phyloP scores from a whole-genome alignment of 1,140 invertebrate genomes.

The Venustaconcha ellipsiformis region DNA sequence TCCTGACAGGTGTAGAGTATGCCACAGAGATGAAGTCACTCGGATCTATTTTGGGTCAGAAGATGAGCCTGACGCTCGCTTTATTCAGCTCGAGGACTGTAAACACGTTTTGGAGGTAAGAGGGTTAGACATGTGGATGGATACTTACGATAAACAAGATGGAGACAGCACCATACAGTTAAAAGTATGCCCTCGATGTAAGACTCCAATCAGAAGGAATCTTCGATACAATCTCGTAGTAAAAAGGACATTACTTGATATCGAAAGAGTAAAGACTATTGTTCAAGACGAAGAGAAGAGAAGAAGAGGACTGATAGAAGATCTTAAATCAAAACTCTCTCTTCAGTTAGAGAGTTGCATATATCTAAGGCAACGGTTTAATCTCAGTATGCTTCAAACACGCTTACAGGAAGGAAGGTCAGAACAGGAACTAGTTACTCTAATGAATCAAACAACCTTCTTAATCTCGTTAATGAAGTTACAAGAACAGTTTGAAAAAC shows the following conservation, averaged over 20 bases:
- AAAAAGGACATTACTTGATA: conserved; percentile 72
- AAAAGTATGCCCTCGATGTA: conserved; percentile 76
- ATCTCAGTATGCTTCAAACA: background rate
- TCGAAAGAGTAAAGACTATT: conserved; percentile 73
- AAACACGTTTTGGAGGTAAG: conserved; percentile 38
- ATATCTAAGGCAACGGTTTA: background rate
- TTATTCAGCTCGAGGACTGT: conserved; percentile 49
- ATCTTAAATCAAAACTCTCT: background rate
- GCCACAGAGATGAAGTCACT: conserved; percentile 68
- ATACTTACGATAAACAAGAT: conserved; percentile 58
- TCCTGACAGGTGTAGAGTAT: conserved; percentile 57
- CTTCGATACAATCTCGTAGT: conserved; percentile 74
- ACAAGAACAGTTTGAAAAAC: conserved; percentile 1
- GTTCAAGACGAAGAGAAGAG: conserved; percentile 41
- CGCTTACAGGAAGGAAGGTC: background rate
- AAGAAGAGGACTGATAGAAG: background rate
- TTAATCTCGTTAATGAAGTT: background rate
- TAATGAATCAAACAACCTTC: conserved; percentile 10
- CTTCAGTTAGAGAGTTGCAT: background rate
- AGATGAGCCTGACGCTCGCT: conserved; percentile 54
- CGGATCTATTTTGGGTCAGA: conserved; percentile 72
- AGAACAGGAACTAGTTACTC: conserved; percentile 18
- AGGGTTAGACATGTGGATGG: conserved; percentile 68
- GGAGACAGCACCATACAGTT: conserved; percentile 66
- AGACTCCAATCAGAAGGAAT: conserved; percentile 74